Evolutionary conservation across 1,140 invertebrate species (phyloP), one percentile per base, ranked within the genome.

Genomic region (Cydia splendana): DNA sequence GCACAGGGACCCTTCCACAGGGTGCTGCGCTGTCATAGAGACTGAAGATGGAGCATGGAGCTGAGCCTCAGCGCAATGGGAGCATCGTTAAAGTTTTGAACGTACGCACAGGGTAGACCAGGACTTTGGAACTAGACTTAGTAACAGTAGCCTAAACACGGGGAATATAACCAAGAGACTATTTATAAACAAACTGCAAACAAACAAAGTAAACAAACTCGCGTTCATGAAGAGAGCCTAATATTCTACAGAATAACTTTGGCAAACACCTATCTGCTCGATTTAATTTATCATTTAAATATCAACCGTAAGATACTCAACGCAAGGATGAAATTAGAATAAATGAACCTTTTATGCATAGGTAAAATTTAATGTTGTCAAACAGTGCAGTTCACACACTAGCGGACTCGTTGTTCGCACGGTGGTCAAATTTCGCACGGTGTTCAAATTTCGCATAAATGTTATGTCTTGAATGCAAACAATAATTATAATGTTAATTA

Each of bases 1-100:
- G 5, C 94, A 95, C 83, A 94, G 94, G 4, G 94, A 94, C 89
- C 94, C 94, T 0, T 94, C 93, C 51, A 93, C 94, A 7, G 94
- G 94, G n/a, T 95, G 94, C 83, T 95, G 94, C 76, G 94, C 90
- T n/a, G 94, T 95, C 74, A 90, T 93, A 76, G 89, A 92, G 77
- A 88, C 86, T 74, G 87, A 69, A 9, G 82, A 85, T 0, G 87
- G 86, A 10, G 89, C n/a, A n/a, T n/a, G n/a, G n/a, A n/a, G 82
- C 15, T n/a, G 85, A 88, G n/a, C 28, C 42, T 75, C 81, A 80
- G 86, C 85, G 81, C 79, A 87, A 89, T 84, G 82, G 89, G 84
- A 91, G 89, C 78, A 89, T 91, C 48, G 83, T 80, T 28, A 89
- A 91, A 75, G 82, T 81, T n/a, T n/a, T 75, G 90, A 90, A 73